Conservation (phyloP, 1,140 invertebrate genomes). For the Cydia fagiglandana region DNA sequence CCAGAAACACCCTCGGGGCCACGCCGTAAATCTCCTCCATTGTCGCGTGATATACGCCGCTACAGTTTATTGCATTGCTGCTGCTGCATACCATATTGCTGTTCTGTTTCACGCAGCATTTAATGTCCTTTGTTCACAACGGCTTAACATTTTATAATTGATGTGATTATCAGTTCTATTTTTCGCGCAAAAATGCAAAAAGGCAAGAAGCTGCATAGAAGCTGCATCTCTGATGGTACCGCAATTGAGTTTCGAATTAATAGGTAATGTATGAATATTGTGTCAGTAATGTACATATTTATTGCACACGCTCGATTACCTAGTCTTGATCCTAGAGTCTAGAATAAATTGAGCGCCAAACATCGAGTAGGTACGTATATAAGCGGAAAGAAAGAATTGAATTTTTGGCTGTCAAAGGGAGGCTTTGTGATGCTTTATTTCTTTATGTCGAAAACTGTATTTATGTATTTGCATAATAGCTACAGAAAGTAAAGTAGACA, state of each 20-base stretch:
- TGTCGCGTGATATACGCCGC: background rate
- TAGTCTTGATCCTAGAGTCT: too few relatives aligned
- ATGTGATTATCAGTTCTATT: background rate
- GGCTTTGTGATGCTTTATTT: background rate
- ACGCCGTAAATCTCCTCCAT: constrained; percentile 22
- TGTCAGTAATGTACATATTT: too few relatives aligned
- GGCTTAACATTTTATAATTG: background rate
- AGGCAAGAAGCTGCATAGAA: too few relatives aligned
- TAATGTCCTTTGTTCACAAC: background rate
- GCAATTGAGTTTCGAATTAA: too few relatives aligned
- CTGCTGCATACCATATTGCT: constrained; percentile 22
- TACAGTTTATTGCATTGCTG: constrained; percentile 5
- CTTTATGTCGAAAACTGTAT: background rate
- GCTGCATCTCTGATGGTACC: too few relatives aligned
- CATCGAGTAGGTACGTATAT: background rate
- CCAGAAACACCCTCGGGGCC: background rate
- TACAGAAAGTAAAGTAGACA: constrained; percentile 34
- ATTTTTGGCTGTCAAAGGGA: background rate
- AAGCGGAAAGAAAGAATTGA: background rate
- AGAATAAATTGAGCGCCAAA: too few relatives aligned
- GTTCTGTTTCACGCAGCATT: constrained; percentile 4
- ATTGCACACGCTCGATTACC: too few relatives aligned
- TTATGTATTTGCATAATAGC: constrained; percentile 8
- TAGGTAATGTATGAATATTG: too few relatives aligned
- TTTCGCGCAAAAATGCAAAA: too few relatives aligned